Conservation (phyloP, 2,888 invertebrate species). For the Eutolmus rufibarbis region DNA sequence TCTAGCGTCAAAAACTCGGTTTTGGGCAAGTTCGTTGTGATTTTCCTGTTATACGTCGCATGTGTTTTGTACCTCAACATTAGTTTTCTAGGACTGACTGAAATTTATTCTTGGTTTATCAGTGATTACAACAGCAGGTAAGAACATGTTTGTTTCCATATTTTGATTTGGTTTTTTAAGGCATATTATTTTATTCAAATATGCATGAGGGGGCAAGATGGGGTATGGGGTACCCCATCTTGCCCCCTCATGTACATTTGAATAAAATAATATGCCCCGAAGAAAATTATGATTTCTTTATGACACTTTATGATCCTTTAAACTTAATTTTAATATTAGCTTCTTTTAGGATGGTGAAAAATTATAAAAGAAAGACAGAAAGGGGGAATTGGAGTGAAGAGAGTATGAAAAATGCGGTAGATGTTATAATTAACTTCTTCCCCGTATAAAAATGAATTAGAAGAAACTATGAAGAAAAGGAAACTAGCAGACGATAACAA, state of each 20-base stretch:
- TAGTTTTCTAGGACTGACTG: not conserved
- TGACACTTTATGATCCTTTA: too few relatives aligned
- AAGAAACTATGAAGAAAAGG: too few relatives aligned
- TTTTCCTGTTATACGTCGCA: not conserved
- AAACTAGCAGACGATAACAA: too few relatives aligned
- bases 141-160: not conserved
- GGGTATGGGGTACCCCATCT: too few relatives aligned
- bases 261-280: too few relatives aligned
- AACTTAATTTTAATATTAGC: not conserved
- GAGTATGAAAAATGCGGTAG: conserved; percentile 12
- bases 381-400: not conserved
- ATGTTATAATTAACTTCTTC: not conserved
- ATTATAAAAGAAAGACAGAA: conserved; percentile 19
- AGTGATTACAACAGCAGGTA: not conserved
- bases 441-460: too few relatives aligned
- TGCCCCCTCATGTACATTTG: too few relatives aligned
- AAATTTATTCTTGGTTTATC: not conserved
- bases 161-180: not conserved
- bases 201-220: too few relatives aligned
- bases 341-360: not conserved
- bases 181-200: too few relatives aligned
- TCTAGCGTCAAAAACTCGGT: not conserved
- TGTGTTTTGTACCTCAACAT: not conserved
- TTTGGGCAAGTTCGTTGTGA: not conserved
- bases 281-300: too few relatives aligned